Percentiles rank a stretch among this genome's conserved stretches.
Evolutionary conservation across 2,888 invertebrate genomes (phyloP).

Genomic region (Drosophila tanythrix): DNA sequence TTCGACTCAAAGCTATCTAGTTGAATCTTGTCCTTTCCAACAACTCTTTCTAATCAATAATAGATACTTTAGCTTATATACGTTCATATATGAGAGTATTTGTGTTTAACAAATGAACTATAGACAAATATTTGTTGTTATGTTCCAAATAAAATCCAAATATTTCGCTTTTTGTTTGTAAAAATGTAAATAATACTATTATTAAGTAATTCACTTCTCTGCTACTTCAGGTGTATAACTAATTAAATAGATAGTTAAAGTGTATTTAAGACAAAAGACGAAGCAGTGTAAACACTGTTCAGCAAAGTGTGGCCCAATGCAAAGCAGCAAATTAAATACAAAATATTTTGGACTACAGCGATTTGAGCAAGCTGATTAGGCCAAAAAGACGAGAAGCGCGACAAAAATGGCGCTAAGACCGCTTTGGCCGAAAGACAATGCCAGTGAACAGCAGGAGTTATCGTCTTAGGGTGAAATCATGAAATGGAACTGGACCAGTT

Average conservation of each 20-base stretch:
- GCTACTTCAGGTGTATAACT: neutral
- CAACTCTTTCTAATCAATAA: neutral
- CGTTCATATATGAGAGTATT: neutral
- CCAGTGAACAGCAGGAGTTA: slow-evolving; percentile 53
- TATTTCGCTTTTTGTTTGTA: neutral
- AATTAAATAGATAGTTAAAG: neutral
- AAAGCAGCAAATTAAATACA: slow-evolving; percentile 68
- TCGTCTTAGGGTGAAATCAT: slow-evolving; percentile 76
- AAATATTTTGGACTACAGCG: slow-evolving; percentile 54
- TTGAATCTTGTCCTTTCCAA: neutral
- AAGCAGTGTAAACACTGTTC: slow-evolving; percentile 2
- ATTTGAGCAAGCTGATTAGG: slow-evolving; percentile 66
- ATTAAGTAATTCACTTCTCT: neutral
- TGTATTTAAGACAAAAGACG: neutral
- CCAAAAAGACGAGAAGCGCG: slow-evolving; percentile 49
- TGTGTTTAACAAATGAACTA: neutral
- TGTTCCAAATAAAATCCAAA: neutral
- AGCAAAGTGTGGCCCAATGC: slow-evolving; percentile 25
- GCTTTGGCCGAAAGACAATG: slow-evolving; percentile 45
- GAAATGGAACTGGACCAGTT: slow-evolving; percentile 82
- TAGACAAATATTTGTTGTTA: neutral
- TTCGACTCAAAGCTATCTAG: neutral
- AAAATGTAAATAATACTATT: neutral
- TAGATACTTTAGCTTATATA: neutral
- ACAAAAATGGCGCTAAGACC: slow-evolving; percentile 81